Percentiles rank a stretch among this genome's conserved stretches.
Conservation (phyloP, 2,888 invertebrate genomes). For the Hofmannophila pseudospretella region DNA sequence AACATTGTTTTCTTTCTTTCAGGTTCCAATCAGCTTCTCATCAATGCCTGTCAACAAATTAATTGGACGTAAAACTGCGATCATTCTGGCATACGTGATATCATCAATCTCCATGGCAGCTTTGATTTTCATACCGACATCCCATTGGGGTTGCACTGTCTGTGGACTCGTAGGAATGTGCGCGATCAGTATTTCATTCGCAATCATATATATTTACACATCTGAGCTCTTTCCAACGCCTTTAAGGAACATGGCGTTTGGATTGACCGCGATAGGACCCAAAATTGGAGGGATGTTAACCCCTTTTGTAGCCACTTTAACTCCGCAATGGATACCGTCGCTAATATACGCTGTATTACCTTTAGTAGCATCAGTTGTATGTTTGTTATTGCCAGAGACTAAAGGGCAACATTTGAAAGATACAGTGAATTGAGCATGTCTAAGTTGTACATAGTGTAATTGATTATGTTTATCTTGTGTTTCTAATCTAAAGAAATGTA, state of each 20-base stretch:
- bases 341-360: slow-evolving; percentile 37
- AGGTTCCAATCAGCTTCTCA: slow-evolving; percentile 32
- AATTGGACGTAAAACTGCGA: slow-evolving; percentile 31
- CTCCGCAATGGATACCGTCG: slow-evolving; percentile 41
- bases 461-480: too few species aligned
- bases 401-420: slow-evolving; percentile 45
- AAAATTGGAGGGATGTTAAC: slow-evolving; percentile 45
- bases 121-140: slow-evolving; percentile 29
- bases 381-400: slow-evolving; percentile 45
- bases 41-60: slow-evolving; percentile 31
- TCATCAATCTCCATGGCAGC: slow-evolving; percentile 30
- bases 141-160: slow-evolving; percentile 26
- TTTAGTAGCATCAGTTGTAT: slow-evolving; percentile 34
- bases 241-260: slow-evolving; percentile 46
- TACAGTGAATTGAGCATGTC: slow-evolving; percentile 27
- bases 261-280: slow-evolving; percentile 34
- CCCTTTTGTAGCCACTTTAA: slow-evolving; percentile 40
- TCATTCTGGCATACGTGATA: slow-evolving; percentile 18
- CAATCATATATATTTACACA: slow-evolving; percentile 32
- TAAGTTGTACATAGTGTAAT: too few species aligned
- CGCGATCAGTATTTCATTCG: slow-evolving; percentile 23
- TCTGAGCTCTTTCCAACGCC: slow-evolving; percentile 51
- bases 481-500: too few species aligned
- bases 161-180: slow-evolving; percentile 31
- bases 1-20: slow-evolving; percentile 17